phyloP scores from a whole-genome alignment of 1,140 invertebrate genomes.

The Diorhabda sublineata region DNA sequence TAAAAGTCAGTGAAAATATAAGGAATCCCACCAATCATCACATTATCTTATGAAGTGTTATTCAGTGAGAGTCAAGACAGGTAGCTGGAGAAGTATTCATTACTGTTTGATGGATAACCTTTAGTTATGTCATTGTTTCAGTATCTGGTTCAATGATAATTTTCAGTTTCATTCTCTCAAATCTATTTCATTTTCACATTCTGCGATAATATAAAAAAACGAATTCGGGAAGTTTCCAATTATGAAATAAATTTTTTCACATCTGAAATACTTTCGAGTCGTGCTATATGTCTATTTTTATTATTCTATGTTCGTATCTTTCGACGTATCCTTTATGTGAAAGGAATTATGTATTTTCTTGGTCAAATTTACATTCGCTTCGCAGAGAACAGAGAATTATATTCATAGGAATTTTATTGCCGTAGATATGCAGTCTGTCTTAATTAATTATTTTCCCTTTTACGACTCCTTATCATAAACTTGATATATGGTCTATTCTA shows the following conservation, averaged over 20 bases:
- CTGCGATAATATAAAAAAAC: too few species aligned
- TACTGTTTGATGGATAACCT: too few species aligned
- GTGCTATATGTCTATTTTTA: not conserved
- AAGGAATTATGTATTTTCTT: constrained; percentile 8
- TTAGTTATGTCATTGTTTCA: too few species aligned
- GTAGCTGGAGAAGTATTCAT: too few species aligned
- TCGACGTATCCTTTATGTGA: not conserved
- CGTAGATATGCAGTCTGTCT: not conserved
- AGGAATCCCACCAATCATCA: too few species aligned
- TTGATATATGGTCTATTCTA: constrained; percentile 1
- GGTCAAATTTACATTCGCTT: constrained; percentile 16
- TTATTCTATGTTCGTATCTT: not conserved
- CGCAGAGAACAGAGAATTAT: not conserved
- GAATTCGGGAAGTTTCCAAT: not conserved
- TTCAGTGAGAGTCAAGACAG: too few species aligned
- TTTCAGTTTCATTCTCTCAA: too few species aligned
- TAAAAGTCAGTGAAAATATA: too few species aligned
- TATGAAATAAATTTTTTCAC: not conserved
- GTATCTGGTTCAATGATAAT: too few species aligned
- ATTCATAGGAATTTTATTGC: constrained; percentile 7
- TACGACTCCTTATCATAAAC: not conserved
- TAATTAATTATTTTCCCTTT: constrained; percentile 3
- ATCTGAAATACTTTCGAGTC: not conserved
- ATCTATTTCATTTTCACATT: too few species aligned
- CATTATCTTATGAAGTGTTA: too few species aligned